Evolutionary conservation across 1,140 invertebrate genomes (phyloP), one percentile per base, ranked within the genome.

Genomic region (Ylistrum balloti): DNA sequence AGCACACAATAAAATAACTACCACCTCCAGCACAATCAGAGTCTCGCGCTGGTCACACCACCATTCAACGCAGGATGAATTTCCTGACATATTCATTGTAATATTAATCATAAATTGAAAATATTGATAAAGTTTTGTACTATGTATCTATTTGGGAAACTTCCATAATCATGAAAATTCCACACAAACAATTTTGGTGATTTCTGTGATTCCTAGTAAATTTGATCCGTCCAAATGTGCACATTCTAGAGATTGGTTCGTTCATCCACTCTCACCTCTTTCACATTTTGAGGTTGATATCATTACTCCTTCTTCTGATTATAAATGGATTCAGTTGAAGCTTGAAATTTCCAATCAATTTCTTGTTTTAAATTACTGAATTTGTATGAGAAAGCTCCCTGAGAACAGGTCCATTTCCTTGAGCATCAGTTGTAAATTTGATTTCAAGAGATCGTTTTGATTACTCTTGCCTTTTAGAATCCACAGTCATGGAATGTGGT

Each of bases 1-100:
- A 5, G 93, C 86, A 28, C 94, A 93, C 17, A 95, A 88, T 2
- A 93, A 74, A 11, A 94, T 92, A 28, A 92, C 93, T 15, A 94
- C 88, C 0, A 89, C 89, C 33, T 94, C 93, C 15, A 94, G 90
- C 0, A 91, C 87, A 0, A 92, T 86, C 28, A 95, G 56, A 17
- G 91, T 91, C 17, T 22, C 41, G 0, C 45, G 34, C 87, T 93
- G 56, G 13, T 88, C 91, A 34, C 92, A 93, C 93, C 93, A 93
- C 93, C 93, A 93, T 88, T 92, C 91, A 22, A 0, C 22, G 85
- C 90, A 92, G 7, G 56, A 74, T n/a, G n/a, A 5, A 28, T 74
- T 74, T 28, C 56, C 5, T 3, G 56, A 28, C 22, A 74, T 28
- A 74, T 74, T 74, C 56, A 28, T 74, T 17, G 17, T 74, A 28